These are phyloP conservation scores for Arion vulgaris DNA, from an alignment of 1,140 invertebrate species.

Conservation along the genomic window DNA sequence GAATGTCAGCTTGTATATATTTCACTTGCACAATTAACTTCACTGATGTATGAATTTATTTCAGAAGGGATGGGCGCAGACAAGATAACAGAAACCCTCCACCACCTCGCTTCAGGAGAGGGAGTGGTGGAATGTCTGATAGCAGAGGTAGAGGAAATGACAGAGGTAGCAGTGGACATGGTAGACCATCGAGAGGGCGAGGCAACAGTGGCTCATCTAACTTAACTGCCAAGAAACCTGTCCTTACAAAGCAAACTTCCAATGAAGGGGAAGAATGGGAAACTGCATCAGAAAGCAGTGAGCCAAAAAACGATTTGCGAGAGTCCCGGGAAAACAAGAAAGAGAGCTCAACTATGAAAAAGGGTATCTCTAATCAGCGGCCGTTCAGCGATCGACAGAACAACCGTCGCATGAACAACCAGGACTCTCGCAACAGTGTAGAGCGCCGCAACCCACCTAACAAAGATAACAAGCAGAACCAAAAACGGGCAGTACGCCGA, in stretches of 20 bases:
- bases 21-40: too few species aligned
- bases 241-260: constrained; percentile 71
- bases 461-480: constrained; percentile 59
- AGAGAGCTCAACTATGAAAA: constrained; percentile 62
- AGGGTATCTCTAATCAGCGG: constrained; percentile 72
- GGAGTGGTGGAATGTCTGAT: constrained; percentile 50
- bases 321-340: constrained; percentile 60
- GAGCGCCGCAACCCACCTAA: constrained; percentile 56
- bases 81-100: constrained; percentile 56
- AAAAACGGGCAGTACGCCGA: constrained; percentile 64
- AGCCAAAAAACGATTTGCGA: constrained; percentile 67
- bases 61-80: constrained; percentile 56
- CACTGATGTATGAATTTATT: too few species aligned
- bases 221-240: constrained; percentile 55
- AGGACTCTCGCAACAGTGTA: constrained; percentile 47
- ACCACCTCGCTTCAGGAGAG: constrained; percentile 63
- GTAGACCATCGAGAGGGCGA: constrained; percentile 61
- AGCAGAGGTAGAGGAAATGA: constrained; percentile 53
- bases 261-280: constrained; percentile 78
- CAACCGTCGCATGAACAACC: constrained; percentile 47
- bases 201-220: constrained; percentile 56
- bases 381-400: constrained; percentile 68
- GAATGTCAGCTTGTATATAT: too few species aligned
- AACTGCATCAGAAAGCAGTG: constrained; percentile 78
- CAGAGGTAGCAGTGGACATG: constrained; percentile 52